Evolutionary conservation across 2,797 vertebrate species (phyloP).

Genomic region (Tachyglossus aculeatus): DNA sequence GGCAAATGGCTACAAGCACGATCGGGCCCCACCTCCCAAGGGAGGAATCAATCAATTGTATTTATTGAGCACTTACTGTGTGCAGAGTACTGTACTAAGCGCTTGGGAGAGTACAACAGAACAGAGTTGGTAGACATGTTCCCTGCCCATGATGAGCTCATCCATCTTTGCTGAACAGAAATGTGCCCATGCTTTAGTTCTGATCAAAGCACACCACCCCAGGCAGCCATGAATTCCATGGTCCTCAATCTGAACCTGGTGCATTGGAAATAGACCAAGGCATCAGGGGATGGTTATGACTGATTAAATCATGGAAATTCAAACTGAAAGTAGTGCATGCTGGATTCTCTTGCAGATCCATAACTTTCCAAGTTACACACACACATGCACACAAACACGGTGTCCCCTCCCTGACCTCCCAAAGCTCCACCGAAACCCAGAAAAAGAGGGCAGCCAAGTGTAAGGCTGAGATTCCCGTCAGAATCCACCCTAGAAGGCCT

Average conservation of each 20-base stretch:
- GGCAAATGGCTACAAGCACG: too few relatives aligned
- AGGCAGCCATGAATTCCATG: neutral
- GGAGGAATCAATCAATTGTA: too few relatives aligned
- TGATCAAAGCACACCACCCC: neutral
- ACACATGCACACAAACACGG: neutral
- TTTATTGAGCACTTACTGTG: too few relatives aligned
- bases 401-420: neutral
- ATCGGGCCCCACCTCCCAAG: too few relatives aligned
- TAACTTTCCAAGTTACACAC: too few relatives aligned
- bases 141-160: too few relatives aligned
- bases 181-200: neutral
- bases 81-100: too few relatives aligned
- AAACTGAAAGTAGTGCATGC: neutral
- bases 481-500: slow-evolving; percentile 18
- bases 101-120: too few relatives aligned
- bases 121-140: too few relatives aligned
- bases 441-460: neutral
- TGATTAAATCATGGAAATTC: neutral
- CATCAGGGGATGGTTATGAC: neutral
- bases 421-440: neutral
- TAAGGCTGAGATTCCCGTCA: slow-evolving; percentile 11
- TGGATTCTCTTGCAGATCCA: too few relatives aligned
- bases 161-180: neutral
- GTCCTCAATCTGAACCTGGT: neutral
- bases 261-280: neutral